These are phyloP conservation scores for Brachyopa scutellaris DNA, from an alignment of 2,888 invertebrate species.

Conservation along the genomic window DNA sequence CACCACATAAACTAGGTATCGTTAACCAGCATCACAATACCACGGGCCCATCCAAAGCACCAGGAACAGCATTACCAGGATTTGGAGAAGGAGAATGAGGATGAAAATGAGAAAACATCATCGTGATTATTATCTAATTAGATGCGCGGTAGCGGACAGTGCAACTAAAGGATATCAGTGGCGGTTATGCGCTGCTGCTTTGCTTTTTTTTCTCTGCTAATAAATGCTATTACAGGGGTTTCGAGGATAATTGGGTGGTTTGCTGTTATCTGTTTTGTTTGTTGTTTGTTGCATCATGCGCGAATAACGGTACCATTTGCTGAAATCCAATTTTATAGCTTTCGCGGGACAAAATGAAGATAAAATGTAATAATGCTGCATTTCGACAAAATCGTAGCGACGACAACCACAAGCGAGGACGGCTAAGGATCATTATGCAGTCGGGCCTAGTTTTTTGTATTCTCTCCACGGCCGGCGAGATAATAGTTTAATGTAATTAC, in stretches of 20 bases:
- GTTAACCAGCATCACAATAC: neutral
- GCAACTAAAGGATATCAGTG: conserved; percentile 33
- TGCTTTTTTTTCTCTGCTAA: conserved; percentile 40
- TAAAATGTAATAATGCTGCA: conserved; percentile 69
- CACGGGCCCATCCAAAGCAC: neutral
- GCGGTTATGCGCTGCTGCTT: neutral
- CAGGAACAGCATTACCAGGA: too few species aligned
- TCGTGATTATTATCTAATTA: conserved; percentile 44
- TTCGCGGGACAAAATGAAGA: conserved; percentile 36
- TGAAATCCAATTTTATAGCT: neutral
- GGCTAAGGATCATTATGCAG: conserved; percentile 41
- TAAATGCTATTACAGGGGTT: conserved; percentile 58
- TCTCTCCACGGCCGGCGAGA: too few species aligned
- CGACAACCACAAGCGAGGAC: too few species aligned
- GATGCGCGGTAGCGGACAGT: conserved; percentile 27
- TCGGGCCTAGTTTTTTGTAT: neutral
- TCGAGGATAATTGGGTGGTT: conserved; percentile 63
- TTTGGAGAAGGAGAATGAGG: too few species aligned
- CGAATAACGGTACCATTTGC: neutral
- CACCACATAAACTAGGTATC: too few species aligned
- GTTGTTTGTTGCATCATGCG: conserved; percentile 17
- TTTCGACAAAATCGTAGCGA: neutral
- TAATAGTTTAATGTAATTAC: conserved; percentile 51
- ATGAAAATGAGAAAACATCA: neutral
- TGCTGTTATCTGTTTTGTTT: too few species aligned